Percentiles rank a stretch among this genome's conserved stretches.
These are phyloP conservation scores for Bombylius discolor DNA, from an alignment of 2,888 invertebrate genomes.

Conservation along the genomic window DNA sequence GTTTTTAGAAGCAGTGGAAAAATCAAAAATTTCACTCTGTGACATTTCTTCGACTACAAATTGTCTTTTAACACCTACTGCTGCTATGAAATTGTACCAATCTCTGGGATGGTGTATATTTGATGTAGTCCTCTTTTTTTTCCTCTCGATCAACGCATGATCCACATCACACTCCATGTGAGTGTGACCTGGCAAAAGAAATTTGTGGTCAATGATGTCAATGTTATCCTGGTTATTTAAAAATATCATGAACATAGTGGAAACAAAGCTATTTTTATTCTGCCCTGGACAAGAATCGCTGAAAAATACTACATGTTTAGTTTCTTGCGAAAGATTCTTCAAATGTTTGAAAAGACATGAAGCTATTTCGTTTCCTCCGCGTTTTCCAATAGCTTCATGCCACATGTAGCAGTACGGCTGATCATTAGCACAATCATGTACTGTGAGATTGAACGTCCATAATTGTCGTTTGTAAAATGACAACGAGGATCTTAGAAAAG, in stretches of 20 bases:
- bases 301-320: slow-evolving; percentile 13
- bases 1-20: too few relatives aligned
- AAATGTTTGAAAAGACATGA: slow-evolving; percentile 12
- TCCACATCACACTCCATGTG: too few relatives aligned
- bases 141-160: too few relatives aligned
- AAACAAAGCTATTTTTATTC: slow-evolving; percentile 15
- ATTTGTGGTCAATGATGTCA: too few relatives aligned
- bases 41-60: too few relatives aligned
- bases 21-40: too few relatives aligned
- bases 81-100: too few relatives aligned
- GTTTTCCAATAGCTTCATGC: slow-evolving; percentile 14
- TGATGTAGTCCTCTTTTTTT: too few relatives aligned
- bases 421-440: slow-evolving; percentile 13
- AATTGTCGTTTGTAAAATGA: slow-evolving; percentile 14
- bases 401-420: slow-evolving; percentile 14
- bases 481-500: slow-evolving; percentile 9
- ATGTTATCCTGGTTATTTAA: too few relatives aligned
- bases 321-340: neutral
- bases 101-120: too few relatives aligned
- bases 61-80: too few relatives aligned
- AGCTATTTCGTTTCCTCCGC: slow-evolving; percentile 15
- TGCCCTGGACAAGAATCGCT: slow-evolving; percentile 14
- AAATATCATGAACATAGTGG: slow-evolving; percentile 11
- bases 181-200: too few relatives aligned
- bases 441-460: slow-evolving; percentile 14